These are phyloP conservation scores for Dipodomys stephensi DNA, from an alignment of 2,113 vertebrate genomes.

Conservation along the genomic window DNA sequence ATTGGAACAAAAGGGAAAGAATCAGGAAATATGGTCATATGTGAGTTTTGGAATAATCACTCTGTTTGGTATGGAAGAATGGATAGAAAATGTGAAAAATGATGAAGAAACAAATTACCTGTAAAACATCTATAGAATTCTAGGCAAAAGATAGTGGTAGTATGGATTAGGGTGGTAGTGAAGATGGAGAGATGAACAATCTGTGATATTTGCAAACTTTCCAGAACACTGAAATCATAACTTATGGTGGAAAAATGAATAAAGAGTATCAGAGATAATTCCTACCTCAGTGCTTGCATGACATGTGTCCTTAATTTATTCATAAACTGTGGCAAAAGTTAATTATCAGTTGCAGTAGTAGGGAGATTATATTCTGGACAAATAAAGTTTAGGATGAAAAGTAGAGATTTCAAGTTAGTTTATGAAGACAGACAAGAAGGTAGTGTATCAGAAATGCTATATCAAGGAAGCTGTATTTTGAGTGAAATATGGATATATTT, in stretches of 20 bases:
- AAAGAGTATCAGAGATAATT: neutral
- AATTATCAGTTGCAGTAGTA: neutral
- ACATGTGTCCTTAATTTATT: slow-evolving; percentile 22
- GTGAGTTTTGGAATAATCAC: slow-evolving; percentile 6
- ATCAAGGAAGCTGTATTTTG: slow-evolving; percentile 13
- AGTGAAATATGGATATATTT: slow-evolving; percentile 22
- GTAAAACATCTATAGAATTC: neutral
- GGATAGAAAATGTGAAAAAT: neutral
- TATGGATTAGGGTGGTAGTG: neutral
- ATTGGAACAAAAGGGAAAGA: neutral
- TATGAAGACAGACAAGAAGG: neutral
- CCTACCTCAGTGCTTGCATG: neutral
- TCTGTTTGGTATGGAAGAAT: neutral
- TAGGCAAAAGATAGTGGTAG: neutral
- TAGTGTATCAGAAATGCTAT: neutral
- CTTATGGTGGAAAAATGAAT: neutral
- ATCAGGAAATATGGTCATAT: neutral
- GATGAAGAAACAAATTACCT: neutral
- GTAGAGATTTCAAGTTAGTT: neutral
- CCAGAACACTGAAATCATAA: neutral
- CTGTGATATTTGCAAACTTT: neutral
- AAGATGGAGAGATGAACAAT: neutral
- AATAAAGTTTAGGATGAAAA: slow-evolving; percentile 6
- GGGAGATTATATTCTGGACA: neutral
- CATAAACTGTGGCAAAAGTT: neutral